A percentile compares a stretch with the other conserved stretches of the same genome.
Evolutionary conservation across 2,797 vertebrate genomes (phyloP).

Genomic region (Gephyroberyx darwinii): DNA sequence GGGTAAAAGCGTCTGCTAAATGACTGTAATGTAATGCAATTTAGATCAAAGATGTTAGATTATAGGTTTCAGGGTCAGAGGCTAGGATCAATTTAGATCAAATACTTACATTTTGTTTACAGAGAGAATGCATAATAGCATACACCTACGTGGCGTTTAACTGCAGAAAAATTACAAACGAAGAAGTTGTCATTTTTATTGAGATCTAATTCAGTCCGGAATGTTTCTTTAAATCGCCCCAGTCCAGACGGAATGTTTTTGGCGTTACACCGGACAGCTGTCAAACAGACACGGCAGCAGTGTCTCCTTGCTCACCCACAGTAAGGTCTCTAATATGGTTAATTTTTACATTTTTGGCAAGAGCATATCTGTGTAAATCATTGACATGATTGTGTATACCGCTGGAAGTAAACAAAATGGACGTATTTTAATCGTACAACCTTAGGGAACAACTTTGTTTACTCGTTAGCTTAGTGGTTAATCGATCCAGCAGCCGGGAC

Average conservation of each 20-base stretch:
- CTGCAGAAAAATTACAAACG: no score
- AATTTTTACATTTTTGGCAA: neutral
- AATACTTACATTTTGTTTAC: no score
- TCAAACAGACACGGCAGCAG: slow-evolving; percentile 37
- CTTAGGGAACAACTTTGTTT: slow-evolving; percentile 30
- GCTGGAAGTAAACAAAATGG: neutral
- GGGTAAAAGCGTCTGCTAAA: no score
- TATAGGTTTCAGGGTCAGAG: no score
- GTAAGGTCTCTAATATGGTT: slow-evolving; percentile 35
- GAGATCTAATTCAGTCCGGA: slow-evolving; percentile 34
- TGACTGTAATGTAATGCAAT: no score
- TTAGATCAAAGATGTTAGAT: no score
- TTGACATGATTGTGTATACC: neutral
- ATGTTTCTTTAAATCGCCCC: slow-evolving; percentile 2
- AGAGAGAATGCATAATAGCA: no score
- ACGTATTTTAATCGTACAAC: neutral
- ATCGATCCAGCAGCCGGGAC: slow-evolving; percentile 13
- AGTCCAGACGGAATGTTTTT: slow-evolving; percentile 63
- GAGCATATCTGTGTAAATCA: rapidly evolving
- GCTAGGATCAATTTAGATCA: no score
- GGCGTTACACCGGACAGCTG: slow-evolving; percentile 52
- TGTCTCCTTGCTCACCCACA: slow-evolving; percentile 15
- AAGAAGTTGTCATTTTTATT: no score
- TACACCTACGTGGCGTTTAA: no score
- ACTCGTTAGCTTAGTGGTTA: neutral